Conservation (phyloP, 2,113 vertebrate species). For the Neomonachus schauinslandi region DNA sequence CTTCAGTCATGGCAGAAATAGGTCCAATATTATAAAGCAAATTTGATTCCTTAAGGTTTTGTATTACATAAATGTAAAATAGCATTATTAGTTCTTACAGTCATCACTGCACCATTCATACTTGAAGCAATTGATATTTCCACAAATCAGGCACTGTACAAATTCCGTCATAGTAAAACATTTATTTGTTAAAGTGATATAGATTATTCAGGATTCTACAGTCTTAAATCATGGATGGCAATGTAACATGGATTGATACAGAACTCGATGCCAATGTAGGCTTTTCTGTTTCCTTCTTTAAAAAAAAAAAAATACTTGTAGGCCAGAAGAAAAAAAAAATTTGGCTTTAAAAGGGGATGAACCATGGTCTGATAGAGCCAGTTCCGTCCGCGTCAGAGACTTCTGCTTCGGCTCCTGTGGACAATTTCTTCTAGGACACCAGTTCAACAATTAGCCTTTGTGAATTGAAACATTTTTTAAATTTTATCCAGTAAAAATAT, state of each 20-base stretch:
- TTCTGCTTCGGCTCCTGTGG: conserved; percentile 69
- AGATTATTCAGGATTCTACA: conserved; percentile 86
- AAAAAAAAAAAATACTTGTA: conserved; percentile 80
- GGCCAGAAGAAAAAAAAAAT: conserved; percentile 83
- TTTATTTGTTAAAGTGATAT: conserved; percentile 88
- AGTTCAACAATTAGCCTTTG: conserved; percentile 52
- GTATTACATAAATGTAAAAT: neutral
- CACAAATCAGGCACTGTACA: conserved; percentile 78
- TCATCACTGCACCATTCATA: neutral
- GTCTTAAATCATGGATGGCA: conserved; percentile 83
- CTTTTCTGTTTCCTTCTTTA: conserved; percentile 42
- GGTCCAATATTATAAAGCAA: neutral
- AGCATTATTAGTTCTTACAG: neutral
- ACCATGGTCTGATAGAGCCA: conserved; percentile 2
- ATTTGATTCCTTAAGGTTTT: neutral
- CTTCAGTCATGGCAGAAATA: neutral
- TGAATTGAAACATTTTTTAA: conserved; percentile 75
- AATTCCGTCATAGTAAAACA: conserved; percentile 85
- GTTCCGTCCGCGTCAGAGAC: conserved; percentile 24
- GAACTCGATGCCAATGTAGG: conserved; percentile 77
- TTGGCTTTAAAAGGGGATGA: conserved; percentile 76
- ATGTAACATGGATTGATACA: conserved; percentile 79
- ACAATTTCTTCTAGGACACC: conserved; percentile 59
- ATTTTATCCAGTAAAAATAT: conserved; percentile 78
- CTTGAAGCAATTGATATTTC: neutral